Conservation (phyloP, 1,140 invertebrate genomes). For the Onthophagus taurus region DNA sequence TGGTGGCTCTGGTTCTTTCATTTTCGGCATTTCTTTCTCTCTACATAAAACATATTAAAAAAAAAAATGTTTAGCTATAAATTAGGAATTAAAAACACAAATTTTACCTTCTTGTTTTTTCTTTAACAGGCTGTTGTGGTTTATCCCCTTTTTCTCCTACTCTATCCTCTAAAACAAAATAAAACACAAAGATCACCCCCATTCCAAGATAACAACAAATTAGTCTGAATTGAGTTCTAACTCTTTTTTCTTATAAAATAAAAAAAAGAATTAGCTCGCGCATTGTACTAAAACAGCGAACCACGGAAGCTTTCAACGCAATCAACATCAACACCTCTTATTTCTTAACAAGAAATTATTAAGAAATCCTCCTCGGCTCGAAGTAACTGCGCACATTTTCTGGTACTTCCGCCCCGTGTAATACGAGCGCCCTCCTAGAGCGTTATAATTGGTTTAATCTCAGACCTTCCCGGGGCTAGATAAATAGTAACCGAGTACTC, state of each 20-base stretch:
- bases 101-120: conserved; percentile 11
- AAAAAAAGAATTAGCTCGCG: conserved; percentile 41
- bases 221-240: conserved; percentile 54
- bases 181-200: conserved; percentile 8
- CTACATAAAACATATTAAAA: conserved; percentile 24
- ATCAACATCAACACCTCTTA: conserved; percentile 25
- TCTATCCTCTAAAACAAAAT: conserved; percentile 7
- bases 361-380: conserved; percentile 30
- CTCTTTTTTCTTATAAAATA: too few relatives aligned
- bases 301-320: conserved; percentile 45
- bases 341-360: conserved; percentile 21
- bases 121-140: conserved; percentile 8
- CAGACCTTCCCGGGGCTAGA: conserved; percentile 51
- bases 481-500: conserved; percentile 43
- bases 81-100: background rate
- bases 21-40: conserved; percentile 34
- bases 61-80: conserved; percentile 6
- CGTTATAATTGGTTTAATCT: conserved; percentile 39
- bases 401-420: conserved; percentile 45
- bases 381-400: conserved; percentile 38
- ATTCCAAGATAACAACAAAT: conserved; percentile 40
- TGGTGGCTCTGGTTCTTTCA: conserved; percentile 31
- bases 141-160: conserved; percentile 10
- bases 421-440: conserved; percentile 45
- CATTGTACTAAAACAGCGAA: conserved; percentile 48